Base-by-base conservation (phyloP, 2,113 vertebrate species). In the Corythornis madagascariensis region DNA sequence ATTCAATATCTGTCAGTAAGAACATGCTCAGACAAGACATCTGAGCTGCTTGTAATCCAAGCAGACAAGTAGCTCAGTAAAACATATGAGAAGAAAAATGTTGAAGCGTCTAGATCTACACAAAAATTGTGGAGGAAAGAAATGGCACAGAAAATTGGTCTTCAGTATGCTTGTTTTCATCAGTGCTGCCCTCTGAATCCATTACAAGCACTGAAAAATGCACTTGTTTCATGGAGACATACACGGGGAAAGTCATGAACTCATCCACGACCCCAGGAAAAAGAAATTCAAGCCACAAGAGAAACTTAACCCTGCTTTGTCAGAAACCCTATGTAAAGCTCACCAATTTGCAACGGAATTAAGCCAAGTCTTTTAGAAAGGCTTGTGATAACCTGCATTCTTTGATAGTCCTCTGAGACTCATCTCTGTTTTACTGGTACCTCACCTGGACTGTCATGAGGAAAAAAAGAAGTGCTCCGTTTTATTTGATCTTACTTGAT, bases 221-320 rank as follows among this genome's bases (percentile, higher is more conserved):
- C 8, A 40, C 79, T 76, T 63, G 4, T 24, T 90, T 89, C 43
- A 48, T 57, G 7, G 28, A 91, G 2, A 7, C 45, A 31, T 24
- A 50, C 6, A 31, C 0, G 0, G 53, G 25, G 63, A 40, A 55
- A 86, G 8, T 26, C 45, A 86, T 7, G 11, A 84, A 43, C 15
- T 50, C 10, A 20, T 55, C 9, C 17, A 42, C 26, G 20, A 86
- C 7, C 11, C 28, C 14, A 65, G 28, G 9, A 75, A 75, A 84
- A 84, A 61, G 12, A 53, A 53, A 45, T 14, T 50, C 24, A 83
- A 78, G 14, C 16, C 56, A 72, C 31, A 25, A 8, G 0, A 71
- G 11, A 78, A 69, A 57, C 9, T 48, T 64, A 31, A 31, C 2
- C 5, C 15, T 74, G 1, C n/a, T 80, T 79, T 64, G 25, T 56